Percentiles rank a stretch among this genome's conserved stretches.
phyloP scores from a whole-genome alignment of 1,140 invertebrate genomes.

The Eufriesea mexicana region DNA sequence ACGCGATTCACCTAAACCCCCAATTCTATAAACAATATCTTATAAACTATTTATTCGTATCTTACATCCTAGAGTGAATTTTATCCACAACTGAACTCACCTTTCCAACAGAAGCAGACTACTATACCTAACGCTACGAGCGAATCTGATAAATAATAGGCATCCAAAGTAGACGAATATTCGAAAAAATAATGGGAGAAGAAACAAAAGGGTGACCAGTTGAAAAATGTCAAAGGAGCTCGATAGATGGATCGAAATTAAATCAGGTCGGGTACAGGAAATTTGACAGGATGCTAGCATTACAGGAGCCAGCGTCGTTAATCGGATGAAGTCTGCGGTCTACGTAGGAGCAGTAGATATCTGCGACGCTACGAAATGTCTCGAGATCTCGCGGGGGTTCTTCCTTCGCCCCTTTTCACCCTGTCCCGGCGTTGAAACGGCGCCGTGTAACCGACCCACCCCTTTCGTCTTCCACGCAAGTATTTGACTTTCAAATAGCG shows the following conservation, averaged over 20 bases:
- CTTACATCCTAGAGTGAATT: too few relatives aligned
- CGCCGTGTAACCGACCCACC: background rate
- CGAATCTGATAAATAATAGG: too few relatives aligned
- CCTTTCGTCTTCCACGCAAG: conserved; percentile 50
- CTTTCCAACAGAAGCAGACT: too few relatives aligned
- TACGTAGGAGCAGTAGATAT: conserved; percentile 54
- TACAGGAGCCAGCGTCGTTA: conserved; percentile 68
- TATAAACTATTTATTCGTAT: too few relatives aligned
- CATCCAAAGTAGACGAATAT: too few relatives aligned
- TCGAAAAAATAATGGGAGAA: too few relatives aligned
- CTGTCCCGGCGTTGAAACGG: background rate
- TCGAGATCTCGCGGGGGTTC: conserved; percentile 63
- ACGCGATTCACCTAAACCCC: too few relatives aligned
- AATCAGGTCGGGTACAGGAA: conserved; percentile 61
- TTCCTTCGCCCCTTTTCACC: conserved; percentile 2
- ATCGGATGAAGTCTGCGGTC: conserved; percentile 73
- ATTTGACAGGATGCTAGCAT: conserved; percentile 68
- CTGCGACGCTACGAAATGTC: conserved; percentile 66
- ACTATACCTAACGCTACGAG: too few relatives aligned
- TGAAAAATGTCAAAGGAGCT: too few relatives aligned
- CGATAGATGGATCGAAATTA: conserved; percentile 54
- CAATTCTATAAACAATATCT: too few relatives aligned
- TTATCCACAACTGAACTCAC: too few relatives aligned
- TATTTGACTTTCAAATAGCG: conserved; percentile 76
- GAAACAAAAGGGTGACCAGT: too few relatives aligned